These are phyloP conservation scores for Yponomeuta sedellus DNA, from an alignment of 2,888 invertebrate species.

Conservation along the genomic window DNA sequence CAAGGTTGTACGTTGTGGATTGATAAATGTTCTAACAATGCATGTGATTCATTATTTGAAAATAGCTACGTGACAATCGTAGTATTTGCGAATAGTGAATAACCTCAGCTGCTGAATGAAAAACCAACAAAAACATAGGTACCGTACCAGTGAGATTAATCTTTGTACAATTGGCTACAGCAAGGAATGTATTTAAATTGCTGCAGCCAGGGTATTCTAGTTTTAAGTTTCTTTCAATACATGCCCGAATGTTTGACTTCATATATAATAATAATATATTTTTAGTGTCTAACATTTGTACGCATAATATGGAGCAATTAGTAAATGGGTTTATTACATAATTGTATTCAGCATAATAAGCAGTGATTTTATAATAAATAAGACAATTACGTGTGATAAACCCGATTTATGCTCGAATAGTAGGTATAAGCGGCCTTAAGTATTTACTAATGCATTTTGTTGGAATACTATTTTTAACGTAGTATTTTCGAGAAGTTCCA, in stretches of 20 bases:
- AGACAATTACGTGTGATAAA: neutral
- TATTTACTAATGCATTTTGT: neutral
- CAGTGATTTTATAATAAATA: neutral
- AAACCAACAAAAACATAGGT: neutral
- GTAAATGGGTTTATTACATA: too few relatives aligned
- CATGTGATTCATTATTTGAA: neutral
- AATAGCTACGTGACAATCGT: neutral
- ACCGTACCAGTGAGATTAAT: constrained; percentile 11
- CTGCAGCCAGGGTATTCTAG: neutral
- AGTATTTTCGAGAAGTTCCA: neutral
- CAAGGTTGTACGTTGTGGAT: neutral
- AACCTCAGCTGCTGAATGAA: neutral
- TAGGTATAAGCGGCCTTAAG: neutral
- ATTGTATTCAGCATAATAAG: neutral
- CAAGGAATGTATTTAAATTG: neutral
- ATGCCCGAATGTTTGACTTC: too few relatives aligned
- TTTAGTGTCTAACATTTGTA: too few relatives aligned
- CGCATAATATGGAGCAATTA: too few relatives aligned
- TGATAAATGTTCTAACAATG: neutral
- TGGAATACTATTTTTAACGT: neutral
- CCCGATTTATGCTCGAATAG: neutral
- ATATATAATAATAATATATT: too few relatives aligned
- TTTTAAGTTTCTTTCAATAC: neutral
- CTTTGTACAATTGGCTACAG: neutral
- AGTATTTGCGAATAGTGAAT: neutral